Evolutionary conservation across 1,140 invertebrate species (phyloP).

Genomic region (Achatina immaculata): DNA sequence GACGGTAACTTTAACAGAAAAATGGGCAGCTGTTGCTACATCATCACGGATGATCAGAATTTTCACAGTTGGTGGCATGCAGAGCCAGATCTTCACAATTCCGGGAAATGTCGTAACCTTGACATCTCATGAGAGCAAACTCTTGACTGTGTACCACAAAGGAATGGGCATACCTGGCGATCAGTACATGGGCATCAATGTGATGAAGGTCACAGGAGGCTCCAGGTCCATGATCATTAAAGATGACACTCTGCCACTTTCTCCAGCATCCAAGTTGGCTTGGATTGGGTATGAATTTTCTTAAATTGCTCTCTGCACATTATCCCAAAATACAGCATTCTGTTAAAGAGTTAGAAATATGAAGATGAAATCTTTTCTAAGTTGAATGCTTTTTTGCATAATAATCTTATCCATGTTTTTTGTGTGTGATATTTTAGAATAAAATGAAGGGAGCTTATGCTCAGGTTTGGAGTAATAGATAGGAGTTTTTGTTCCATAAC

Average conservation of each 20-base stretch:
- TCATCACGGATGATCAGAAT: constrained; percentile 81
- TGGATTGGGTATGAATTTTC: constrained; percentile 80
- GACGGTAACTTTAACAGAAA: constrained; percentile 80
- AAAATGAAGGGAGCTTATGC: too few relatives aligned
- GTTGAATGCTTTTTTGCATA: background rate
- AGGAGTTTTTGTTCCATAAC: background rate
- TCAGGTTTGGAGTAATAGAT: too few relatives aligned
- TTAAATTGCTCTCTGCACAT: background rate
- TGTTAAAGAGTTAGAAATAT: background rate
- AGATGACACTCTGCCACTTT: constrained; percentile 77
- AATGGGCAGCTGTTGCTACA: constrained; percentile 85
- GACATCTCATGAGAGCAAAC: constrained; percentile 78
- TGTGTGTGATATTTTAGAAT: too few relatives aligned
- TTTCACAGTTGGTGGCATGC: constrained; percentile 87
- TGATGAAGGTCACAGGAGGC: constrained; percentile 64
- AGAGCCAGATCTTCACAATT: constrained; percentile 83
- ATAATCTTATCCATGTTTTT: background rate
- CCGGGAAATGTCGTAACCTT: constrained; percentile 81
- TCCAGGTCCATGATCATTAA: constrained; percentile 51
- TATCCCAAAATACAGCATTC: background rate
- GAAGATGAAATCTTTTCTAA: background rate
- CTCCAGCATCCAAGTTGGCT: constrained; percentile 78
- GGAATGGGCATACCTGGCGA: constrained; percentile 70
- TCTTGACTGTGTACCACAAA: constrained; percentile 81
- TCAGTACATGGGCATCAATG: constrained; percentile 70